Evolutionary conservation across 2,888 invertebrate species (phyloP).

Genomic region (Pomacea canaliculata): DNA sequence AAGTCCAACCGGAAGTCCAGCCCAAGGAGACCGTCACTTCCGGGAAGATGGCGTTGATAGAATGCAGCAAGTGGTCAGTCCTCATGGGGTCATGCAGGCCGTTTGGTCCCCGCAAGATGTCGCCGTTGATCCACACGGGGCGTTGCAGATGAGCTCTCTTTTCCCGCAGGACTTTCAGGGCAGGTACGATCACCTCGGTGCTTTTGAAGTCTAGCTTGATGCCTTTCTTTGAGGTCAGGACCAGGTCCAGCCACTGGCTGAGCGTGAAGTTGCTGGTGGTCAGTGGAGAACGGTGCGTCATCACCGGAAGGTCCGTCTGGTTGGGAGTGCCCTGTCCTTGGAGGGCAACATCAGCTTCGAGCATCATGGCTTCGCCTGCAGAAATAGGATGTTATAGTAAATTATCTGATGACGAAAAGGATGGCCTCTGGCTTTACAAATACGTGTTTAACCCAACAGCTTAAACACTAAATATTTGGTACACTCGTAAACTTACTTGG

Average conservation of each 20-base stretch:
- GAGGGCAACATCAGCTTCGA: background rate
- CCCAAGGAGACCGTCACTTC: conserved; percentile 83
- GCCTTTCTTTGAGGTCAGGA: conserved; percentile 15
- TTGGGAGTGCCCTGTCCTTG: conserved; percentile 69
- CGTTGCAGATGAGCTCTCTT: conserved; percentile 35
- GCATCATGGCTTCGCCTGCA: background rate
- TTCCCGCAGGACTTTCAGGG: conserved; percentile 54
- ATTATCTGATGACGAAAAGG: background rate
- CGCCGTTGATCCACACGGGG: conserved; percentile 90
- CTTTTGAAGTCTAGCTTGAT: conserved; percentile 83
- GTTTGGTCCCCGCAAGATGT: conserved; percentile 84
- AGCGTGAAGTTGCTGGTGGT: conserved; percentile 10
- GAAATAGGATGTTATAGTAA: background rate
- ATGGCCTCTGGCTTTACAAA: no score
- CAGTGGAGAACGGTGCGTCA: conserved; percentile 70
- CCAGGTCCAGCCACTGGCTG: conserved; percentile 17
- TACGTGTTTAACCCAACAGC: no score
- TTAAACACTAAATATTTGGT: no score
- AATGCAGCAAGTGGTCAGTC: conserved; percentile 76
- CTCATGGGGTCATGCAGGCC: conserved; percentile 76
- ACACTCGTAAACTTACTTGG: no score
- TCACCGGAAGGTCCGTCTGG: conserved; percentile 77
- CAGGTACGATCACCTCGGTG: conserved; percentile 76
- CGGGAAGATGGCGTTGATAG: conserved; percentile 75
- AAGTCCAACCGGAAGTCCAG: conserved; percentile 85